A percentile compares a stretch with the other conserved stretches of the same genome.
These are phyloP conservation scores for Andrena bicolor DNA, from an alignment of 2,888 invertebrate genomes.

Conservation along the genomic window DNA sequence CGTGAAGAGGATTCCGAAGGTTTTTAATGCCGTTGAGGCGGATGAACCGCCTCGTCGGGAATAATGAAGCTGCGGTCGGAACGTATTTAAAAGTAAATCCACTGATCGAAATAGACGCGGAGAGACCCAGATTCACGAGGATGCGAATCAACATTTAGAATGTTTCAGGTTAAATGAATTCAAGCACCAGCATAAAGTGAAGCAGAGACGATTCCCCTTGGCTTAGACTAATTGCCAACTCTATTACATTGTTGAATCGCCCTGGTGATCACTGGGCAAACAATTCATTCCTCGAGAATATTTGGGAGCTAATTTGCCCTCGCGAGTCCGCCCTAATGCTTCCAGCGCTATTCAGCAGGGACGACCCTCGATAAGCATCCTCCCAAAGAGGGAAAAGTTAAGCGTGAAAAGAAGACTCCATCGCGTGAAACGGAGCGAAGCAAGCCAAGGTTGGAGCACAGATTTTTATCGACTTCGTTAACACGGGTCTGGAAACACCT, in stretches of 20 bases:
- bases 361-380: constrained; percentile 1
- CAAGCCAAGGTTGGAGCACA: neutral
- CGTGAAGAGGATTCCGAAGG: constrained; percentile 43
- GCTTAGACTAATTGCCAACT: constrained; percentile 19
- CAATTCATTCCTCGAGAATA: constrained; percentile 11
- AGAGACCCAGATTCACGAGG: neutral
- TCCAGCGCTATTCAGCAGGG: neutral
- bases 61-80: constrained; percentile 13
- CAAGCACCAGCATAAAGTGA: neutral
- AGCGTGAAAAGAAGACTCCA: neutral
- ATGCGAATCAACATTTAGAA: neutral
- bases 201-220: neutral
- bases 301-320: constrained; percentile 19
- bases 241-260: constrained; percentile 20
- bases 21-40: constrained; percentile 39
- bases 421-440: neutral
- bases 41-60: constrained; percentile 5
- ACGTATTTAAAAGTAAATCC: constrained; percentile 32
- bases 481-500: no score
- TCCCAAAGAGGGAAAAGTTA: constrained; percentile 9
- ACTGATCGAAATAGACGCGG: neutral
- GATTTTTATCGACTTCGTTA: constrained; percentile 21
- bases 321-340: neutral
- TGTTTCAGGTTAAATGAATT: constrained; percentile 6
- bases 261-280: constrained; percentile 11